phyloP scores from a whole-genome alignment of 2,797 vertebrate genomes.

The Sebastes iracundus region DNA sequence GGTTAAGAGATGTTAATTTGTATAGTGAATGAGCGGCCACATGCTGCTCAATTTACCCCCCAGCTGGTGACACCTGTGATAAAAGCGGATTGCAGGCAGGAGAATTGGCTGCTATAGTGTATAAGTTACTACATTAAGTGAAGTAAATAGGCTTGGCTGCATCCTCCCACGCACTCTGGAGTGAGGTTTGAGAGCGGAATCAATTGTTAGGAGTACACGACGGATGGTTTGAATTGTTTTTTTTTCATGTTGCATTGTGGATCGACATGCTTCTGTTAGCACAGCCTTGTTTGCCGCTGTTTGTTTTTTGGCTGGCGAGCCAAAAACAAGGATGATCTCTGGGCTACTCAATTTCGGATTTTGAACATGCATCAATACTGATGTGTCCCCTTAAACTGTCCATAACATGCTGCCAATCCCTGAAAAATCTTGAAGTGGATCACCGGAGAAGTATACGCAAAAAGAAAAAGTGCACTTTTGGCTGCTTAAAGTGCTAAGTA shows the following conservation, averaged over 20 bases:
- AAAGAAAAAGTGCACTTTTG: not conserved
- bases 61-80: slow-evolving; percentile 42
- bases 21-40: not conserved
- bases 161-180: not conserved
- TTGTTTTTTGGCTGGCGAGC: not conserved
- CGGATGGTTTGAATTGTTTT: not conserved
- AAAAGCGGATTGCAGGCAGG: slow-evolving; percentile 23
- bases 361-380: not conserved
- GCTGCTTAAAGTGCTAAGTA: not conserved
- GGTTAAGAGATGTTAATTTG: slow-evolving; percentile 19
- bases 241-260: not conserved
- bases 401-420: not conserved
- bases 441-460: not conserved
- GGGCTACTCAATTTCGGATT: not conserved
- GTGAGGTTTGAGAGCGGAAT: slow-evolving; percentile 8
- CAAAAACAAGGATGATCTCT: not conserved
- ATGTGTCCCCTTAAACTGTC: not conserved
- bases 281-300: not conserved
- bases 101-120: not conserved
- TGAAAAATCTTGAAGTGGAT: not conserved
- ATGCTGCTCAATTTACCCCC: slow-evolving; percentile 15
- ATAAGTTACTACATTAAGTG: slow-evolving; percentile 1
- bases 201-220: not conserved
- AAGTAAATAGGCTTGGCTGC: not conserved
- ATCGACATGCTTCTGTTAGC: not conserved